These are phyloP conservation scores for Drosophila testacea DNA, from an alignment of 2,888 invertebrate genomes.

Conservation along the genomic window DNA sequence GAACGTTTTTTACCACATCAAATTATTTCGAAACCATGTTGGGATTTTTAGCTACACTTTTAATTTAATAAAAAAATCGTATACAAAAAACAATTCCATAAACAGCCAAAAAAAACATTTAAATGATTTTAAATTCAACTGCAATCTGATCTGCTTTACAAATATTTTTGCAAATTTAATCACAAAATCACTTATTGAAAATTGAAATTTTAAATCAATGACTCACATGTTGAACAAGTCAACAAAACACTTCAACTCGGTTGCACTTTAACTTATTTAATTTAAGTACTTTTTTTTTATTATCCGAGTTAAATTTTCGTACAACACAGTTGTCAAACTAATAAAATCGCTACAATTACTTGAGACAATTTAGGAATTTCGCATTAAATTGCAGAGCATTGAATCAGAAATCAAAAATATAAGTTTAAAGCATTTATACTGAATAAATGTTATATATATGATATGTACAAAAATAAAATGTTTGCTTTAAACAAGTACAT, in stretches of 20 bases:
- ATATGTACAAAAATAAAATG: too few species aligned
- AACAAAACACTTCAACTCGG: constrained; percentile 5
- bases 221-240: background rate
- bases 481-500: too few species aligned
- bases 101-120: background rate
- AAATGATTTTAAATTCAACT: background rate
- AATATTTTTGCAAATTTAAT: background rate
- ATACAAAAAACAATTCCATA: constrained; percentile 1
- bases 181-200: background rate
- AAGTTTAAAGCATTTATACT: too few species aligned
- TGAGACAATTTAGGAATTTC: background rate
- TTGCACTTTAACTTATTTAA: background rate
- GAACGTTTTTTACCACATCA: constrained; percentile 9
- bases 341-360: background rate
- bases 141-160: background rate
- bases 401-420: too few species aligned
- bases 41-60: background rate
- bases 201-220: background rate
- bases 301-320: background rate
- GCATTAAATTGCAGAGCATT: background rate
- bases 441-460: too few species aligned
- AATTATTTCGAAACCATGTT: constrained; percentile 1
- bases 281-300: constrained; percentile 5
- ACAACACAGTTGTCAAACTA: too few species aligned
- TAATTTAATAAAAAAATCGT: background rate